Base-by-base conservation (phyloP, 2,113 vertebrate species). In the Abramis brama region DNA sequence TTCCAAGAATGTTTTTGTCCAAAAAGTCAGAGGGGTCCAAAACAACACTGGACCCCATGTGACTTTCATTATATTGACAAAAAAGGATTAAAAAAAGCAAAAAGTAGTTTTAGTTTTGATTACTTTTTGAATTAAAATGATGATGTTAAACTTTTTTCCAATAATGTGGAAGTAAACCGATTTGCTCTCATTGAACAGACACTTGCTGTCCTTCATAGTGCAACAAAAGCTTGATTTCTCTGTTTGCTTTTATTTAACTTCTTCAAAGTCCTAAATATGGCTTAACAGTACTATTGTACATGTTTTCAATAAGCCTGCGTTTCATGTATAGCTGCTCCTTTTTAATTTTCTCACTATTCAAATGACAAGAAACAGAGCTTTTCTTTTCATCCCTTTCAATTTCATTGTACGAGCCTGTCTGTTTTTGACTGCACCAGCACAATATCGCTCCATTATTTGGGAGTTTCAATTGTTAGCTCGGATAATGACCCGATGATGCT, bases 391-490 rank as follows among this genome's bases (percentile, higher is more conserved):
- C 70, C 55, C 50, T 47, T 57, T 84, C 45, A 83, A 85, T 84
- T 79, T 66, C 64, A 55, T 43, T 85, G 85, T 74, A 84, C 39
- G 52, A 47, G 64, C 62, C 87, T 82, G 87, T 90, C 87, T 85
- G 80, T 90, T 87, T 87, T 75, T 82, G 82, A 85, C 77, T 45
- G 84, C 76, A 52, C 82, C 64, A 19, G 57, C 80, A 81, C 85
- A 84, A 84, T 89, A 83, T 86, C 85, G 79, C 66, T 45, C 91
- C 71, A 90, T 90, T 91, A 89, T 85, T 64, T 55, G 43, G 39
- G 39, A 27, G 50, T 90, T 84, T 87, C 77, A 89, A 87, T 90
- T 85, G 88, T 87, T 83, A 83, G 81, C 82, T 39, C 36, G 80
- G 83, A 90, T 86, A 91, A 86, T 87, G 87, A 87, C 68, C 74